Evolutionary conservation across 2,888 invertebrate genomes (phyloP).

Genomic region (Plemyria rubiginata): DNA sequence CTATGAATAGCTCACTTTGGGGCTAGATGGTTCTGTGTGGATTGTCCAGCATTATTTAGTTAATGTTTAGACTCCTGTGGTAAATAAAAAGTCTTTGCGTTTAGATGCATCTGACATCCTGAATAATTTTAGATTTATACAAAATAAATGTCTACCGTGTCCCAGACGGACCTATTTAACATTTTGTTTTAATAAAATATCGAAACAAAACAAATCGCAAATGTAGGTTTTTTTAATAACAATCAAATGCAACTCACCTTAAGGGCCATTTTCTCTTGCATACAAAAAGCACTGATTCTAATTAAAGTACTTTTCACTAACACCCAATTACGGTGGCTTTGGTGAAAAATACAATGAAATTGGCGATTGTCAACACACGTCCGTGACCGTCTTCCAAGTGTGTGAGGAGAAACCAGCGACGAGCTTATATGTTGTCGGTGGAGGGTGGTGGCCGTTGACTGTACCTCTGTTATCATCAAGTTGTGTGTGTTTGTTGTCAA

Average conservation of each 20-base stretch:
- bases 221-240: not conserved
- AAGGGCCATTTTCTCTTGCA: conserved; percentile 59
- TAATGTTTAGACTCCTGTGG: too few species aligned
- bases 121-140: too few species aligned
- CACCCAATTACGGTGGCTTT: conserved; percentile 37
- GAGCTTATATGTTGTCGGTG: conserved; percentile 36
- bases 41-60: too few species aligned
- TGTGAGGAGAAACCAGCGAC: conserved; percentile 32
- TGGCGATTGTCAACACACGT: conserved; percentile 39
- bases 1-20: too few species aligned
- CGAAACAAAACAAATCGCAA: too few species aligned
- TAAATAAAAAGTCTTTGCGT: too few species aligned
- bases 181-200: not conserved
- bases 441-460: conserved; percentile 32
- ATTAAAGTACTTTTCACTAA: conserved; percentile 44
- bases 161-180: too few species aligned
- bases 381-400: conserved; percentile 32
- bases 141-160: too few species aligned
- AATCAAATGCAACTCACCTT: conserved; percentile 58
- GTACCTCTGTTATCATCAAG: too few species aligned
- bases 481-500: too few species aligned
- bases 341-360: conserved; percentile 26
- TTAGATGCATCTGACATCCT: too few species aligned
- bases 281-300: conserved; percentile 44
- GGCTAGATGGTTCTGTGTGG: too few species aligned